Evolutionary conservation across 2,797 vertebrate genomes (phyloP).

Genomic region (Xiphophorus birchmanni): DNA sequence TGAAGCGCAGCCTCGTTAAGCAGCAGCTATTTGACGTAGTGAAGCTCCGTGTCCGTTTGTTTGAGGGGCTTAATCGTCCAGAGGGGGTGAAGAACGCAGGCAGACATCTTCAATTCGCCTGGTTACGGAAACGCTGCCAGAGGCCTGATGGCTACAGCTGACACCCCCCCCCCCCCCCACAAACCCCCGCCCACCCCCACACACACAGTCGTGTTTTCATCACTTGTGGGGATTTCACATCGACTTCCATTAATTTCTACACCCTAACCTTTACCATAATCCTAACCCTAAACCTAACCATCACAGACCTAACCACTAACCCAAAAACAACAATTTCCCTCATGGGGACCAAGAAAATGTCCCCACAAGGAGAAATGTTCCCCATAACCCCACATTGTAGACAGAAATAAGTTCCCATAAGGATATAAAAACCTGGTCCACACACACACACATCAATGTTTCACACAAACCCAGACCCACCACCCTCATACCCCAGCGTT

Average conservation of each 20-base stretch:
- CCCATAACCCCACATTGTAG: too few relatives aligned
- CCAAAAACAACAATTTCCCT: too few relatives aligned
- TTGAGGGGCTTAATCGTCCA: conserved; percentile 28
- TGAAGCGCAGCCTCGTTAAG: background rate
- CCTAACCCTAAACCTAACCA: too few relatives aligned
- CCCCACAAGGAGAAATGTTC: too few relatives aligned
- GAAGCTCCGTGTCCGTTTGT: conserved; percentile 28
- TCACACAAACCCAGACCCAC: conserved; percentile 62
- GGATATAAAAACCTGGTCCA: background rate
- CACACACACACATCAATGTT: conserved; percentile 56
- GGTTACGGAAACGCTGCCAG: conserved; percentile 45
- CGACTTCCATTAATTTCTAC: too few relatives aligned
- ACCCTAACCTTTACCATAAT: too few relatives aligned
- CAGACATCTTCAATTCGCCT: conserved; percentile 65
- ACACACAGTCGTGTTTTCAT: conserved; percentile 13
- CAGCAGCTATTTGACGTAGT: conserved; percentile 1
- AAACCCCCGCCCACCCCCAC: too few relatives aligned
- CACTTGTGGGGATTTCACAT: too few relatives aligned
- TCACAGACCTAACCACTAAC: too few relatives aligned
- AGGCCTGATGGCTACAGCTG: conserved; percentile 79
- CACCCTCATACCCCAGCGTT: conserved; percentile 65
- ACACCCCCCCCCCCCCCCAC: conserved; percentile 47
- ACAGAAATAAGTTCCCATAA: too few relatives aligned
- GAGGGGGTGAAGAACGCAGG: conserved; percentile 67
- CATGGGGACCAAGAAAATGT: too few relatives aligned